Evolutionary conservation across 2,797 vertebrate species (phyloP), one percentile per base, ranked within the genome.

Genomic region (Molossus alvarezi): DNA sequence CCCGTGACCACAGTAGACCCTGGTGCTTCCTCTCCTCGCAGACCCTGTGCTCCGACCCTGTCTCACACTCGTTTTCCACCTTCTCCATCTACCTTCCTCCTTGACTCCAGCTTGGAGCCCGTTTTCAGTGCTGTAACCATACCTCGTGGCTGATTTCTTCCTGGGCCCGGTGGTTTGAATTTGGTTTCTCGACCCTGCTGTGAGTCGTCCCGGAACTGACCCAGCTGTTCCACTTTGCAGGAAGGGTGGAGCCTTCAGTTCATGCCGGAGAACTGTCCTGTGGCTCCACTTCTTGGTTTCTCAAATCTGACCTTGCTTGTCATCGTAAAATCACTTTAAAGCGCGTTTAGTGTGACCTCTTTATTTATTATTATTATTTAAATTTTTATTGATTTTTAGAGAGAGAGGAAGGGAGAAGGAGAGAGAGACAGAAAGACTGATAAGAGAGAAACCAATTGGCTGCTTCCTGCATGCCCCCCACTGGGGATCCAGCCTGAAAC

Each of bases 261-360:
- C 10, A 29, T 45, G 21, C 14, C 1, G 21, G 21, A 55, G 29
- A 76, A 57, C 12, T 58, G 18, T 2, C 60, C 71, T 20, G 4
- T 21, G 51, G 33, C 58, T 89, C 18, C 18, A 60, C n/a, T 14
- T 88, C 17, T 15, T 21, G 57, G n/a, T 73, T 94, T 41, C 55
- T 94, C 79, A 93, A 64, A 92, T 80, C 45, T 41, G 71, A 45
- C 88, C 58, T 25, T n/a, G 4, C n/a, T 92, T 73, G 27, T 84
- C 64, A 69, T 81, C 57, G 21, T 29, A 48, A 64, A 77, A 79
- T 90, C 45, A 41, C 14, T 69, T 57, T 64, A 53, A 79, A 73
- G 41, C 17, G 41, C 17, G 6, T 45, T 45, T 45, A 45, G 41
- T 45, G 41, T 45, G 41, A 6, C 41, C 41, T 45, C 41, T 45